Conservation (phyloP, 2,888 invertebrate species). For the Cephus sareptanus region DNA sequence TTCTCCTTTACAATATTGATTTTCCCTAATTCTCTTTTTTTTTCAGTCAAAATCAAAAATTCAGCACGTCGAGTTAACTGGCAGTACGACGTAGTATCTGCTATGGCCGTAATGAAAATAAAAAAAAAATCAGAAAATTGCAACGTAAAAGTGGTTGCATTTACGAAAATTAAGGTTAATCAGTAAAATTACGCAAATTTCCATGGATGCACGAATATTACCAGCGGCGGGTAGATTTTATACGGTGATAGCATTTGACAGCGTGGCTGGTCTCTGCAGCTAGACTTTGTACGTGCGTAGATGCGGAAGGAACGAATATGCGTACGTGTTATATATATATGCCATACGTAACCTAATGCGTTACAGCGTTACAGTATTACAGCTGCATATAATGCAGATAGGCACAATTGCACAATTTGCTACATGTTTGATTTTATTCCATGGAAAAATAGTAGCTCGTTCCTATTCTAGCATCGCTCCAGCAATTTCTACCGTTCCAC, state of each 20-base stretch:
- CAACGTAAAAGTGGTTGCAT: background rate
- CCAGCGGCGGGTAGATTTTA: conserved; percentile 34
- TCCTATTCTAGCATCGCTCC: conserved; percentile 15
- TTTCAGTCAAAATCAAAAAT: background rate
- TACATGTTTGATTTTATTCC: conserved; percentile 36
- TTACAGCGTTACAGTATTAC: background rate
- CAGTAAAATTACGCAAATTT: conserved; percentile 18
- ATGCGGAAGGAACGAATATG: conserved; percentile 8
- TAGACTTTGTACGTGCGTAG: conserved; percentile 28
- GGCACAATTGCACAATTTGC: conserved; percentile 31
- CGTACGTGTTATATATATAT: background rate
- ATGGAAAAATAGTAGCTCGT: conserved; percentile 28
- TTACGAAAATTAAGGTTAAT: background rate
- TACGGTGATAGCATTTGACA: conserved; percentile 38
- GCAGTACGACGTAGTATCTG: background rate
- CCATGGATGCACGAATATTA: conserved; percentile 20
- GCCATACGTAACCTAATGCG: background rate
- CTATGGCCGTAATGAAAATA: background rate
- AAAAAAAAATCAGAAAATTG: background rate
- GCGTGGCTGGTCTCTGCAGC: conserved; percentile 8
- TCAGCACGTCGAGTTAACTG: background rate
- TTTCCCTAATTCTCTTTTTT: background rate
- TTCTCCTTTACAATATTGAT: background rate
- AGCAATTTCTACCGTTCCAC: conserved; percentile 1
- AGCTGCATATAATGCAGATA: background rate